Evolutionary conservation across 1,140 invertebrate genomes (phyloP), one percentile per base, ranked within the genome.

Genomic region (Aphidius ervi): DNA sequence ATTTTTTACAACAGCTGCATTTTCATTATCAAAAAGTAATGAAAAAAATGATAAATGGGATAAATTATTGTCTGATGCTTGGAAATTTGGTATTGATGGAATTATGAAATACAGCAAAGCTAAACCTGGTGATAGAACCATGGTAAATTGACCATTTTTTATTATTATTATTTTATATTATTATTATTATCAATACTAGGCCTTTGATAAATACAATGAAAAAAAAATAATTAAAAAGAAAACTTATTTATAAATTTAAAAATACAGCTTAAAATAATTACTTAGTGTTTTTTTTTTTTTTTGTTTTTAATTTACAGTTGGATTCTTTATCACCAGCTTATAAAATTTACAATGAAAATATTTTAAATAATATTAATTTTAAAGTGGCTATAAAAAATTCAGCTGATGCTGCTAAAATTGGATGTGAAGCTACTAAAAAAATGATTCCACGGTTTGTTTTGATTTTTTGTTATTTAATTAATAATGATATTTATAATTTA

Each of bases 21-120:
- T 74, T 39, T 69, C 78, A 54, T 69, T 82, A 5, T 67, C 68
- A 37, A 31, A 31, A 31, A 64, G 67, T 6, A 61, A 72, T 40
- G 23, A 66, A 50, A n/a, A 66, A 6, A 64, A 70, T 3, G 53
- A 62, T 10, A 40, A 68, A 62, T 65, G 62, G 64, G 31, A 39
- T 5, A 1, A 61, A 61, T 55, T 69, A 3, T 88, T 86, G 86
- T 61, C 75, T 8, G 16, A 67, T 20, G 80, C 82, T 0, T 82
- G 83, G 70, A 68, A 77, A 58, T 72, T 67, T 9, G 86, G 83
- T 3, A 76, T 89, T 47, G 67, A 82, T 41, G 82, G 83, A 1
- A 82, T 91, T 6, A 80, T 82, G 58, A 88, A 86, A 67, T 91
- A 93, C 71, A 88, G 90, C 10, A 85, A 86, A 62, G 90, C 90